phyloP scores from a whole-genome alignment of 53 echinoderm and acorn worm species.

The Astropecten irregularis region DNA sequence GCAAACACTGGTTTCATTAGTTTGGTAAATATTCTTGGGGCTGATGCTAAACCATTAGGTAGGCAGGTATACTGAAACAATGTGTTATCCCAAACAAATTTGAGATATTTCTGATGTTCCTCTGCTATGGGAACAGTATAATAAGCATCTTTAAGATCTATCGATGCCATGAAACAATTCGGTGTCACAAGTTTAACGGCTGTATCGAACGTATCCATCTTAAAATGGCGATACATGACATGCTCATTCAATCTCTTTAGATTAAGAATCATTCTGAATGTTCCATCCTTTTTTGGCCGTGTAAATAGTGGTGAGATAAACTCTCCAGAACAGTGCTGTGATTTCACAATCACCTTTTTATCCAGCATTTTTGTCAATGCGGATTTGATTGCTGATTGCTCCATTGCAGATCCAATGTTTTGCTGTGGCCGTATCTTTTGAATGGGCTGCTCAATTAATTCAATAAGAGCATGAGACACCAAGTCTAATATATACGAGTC shows the following conservation, averaged over 20 bases:
- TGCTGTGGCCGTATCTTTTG: neutral
- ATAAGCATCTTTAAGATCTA: constrained; percentile 1
- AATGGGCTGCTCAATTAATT: constrained; percentile 15
- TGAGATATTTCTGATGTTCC: neutral
- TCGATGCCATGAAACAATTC: neutral
- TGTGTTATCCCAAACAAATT: constrained; percentile 3
- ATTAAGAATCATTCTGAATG: constrained; percentile 26
- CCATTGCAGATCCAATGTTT: neutral
- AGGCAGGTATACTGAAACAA: neutral
- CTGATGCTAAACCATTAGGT: neutral
- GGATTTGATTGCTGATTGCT: neutral
- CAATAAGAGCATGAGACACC: constrained; percentile 41
- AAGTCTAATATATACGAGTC: constrained; percentile 42
- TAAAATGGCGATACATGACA: constrained; percentile 30
- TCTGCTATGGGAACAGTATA: constrained; percentile 11
- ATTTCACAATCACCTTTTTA: constrained; percentile 39
- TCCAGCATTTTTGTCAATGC: constrained; percentile 44
- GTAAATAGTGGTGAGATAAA: constrained; percentile 28
- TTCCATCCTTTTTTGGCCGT: constrained; percentile 2
- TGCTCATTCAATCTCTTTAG: constrained; percentile 11
- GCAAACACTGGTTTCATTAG: constrained; percentile 41
- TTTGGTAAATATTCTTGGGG: neutral
- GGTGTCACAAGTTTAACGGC: neutral
- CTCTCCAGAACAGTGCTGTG: constrained; percentile 28
- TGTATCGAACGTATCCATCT: constrained; percentile 16